Evolutionary conservation across 2,888 invertebrate species (phyloP).

Genomic region (Blera fallax): DNA sequence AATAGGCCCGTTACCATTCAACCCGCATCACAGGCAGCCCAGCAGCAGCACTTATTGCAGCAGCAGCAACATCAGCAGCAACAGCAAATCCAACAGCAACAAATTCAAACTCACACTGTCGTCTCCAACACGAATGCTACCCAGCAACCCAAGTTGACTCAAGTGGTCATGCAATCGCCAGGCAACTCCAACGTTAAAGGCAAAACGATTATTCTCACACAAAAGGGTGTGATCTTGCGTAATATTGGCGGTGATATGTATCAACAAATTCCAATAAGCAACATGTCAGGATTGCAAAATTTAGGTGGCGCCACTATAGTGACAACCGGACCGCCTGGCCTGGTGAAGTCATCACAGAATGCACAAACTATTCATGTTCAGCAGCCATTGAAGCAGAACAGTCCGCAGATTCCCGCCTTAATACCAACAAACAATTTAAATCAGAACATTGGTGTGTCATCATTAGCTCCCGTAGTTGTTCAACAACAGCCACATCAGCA

Average conservation of each 20-base stretch:
- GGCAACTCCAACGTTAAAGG: slow-evolving; percentile 78
- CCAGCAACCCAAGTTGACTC: slow-evolving; percentile 81
- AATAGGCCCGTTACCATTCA: slow-evolving; percentile 81
- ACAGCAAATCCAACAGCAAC: slow-evolving; percentile 75
- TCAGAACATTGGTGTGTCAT: slow-evolving; percentile 68
- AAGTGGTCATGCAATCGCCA: slow-evolving; percentile 80
- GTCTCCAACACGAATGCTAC: slow-evolving; percentile 81
- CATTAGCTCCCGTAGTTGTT: slow-evolving; percentile 76
- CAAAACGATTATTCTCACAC: slow-evolving; percentile 81
- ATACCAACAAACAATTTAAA: slow-evolving; percentile 79
- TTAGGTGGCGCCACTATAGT: slow-evolving; percentile 78
- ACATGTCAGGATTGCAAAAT: slow-evolving; percentile 78
- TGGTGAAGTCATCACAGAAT: slow-evolving; percentile 78
- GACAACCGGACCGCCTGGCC: slow-evolving; percentile 79
- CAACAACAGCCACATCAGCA: slow-evolving; percentile 77
- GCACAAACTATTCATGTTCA: slow-evolving; percentile 78
- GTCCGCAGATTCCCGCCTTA: slow-evolving; percentile 80
- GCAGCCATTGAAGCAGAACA: slow-evolving; percentile 75
- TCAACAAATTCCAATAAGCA: slow-evolving; percentile 81
- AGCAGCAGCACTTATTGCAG: slow-evolving; percentile 80
- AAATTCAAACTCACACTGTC: slow-evolving; percentile 79
- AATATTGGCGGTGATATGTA: slow-evolving; percentile 81
- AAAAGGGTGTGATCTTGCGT: slow-evolving; percentile 81
- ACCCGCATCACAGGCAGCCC: slow-evolving; percentile 81
- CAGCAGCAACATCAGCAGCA: slow-evolving; percentile 79